Base-by-base conservation (phyloP, 2,113 vertebrate genomes). In the Eulacestoma nigropectus region DNA sequence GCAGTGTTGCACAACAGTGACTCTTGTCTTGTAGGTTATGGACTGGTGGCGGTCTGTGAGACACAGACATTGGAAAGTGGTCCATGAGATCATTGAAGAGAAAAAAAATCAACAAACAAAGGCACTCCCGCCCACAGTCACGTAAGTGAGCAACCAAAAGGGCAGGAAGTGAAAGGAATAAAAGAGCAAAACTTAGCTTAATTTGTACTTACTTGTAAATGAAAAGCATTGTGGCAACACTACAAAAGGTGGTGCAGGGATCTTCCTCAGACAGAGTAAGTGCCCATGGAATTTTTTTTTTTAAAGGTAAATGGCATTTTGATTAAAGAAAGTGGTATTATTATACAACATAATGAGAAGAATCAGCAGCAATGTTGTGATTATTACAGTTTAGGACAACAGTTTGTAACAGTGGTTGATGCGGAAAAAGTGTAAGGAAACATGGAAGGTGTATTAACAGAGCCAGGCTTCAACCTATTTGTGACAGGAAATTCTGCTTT, bases 121-220 rank as follows among this genome's bases (percentile, higher is more conserved):
- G 33, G 2, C 0, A 4, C 4, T 81, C 15, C 29, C 2, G 1
- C 2, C 26, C 10, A 80, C 9, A 17, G 33, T 68, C 35, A 75
- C 0, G 1, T 7, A 89, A 74, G 6, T 2, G 3, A 52, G 23
- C 3, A 77, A 64, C 27, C 4, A 62, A 89, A 62, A 69, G 7
- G 2, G 4, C 29, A 75, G 5, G 4, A 68, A 69, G 20, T 29
- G 30, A 77, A 92, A 26, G 3, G 7, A 80, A 83, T n/a, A 75
- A 32, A 73, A 64, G n/a, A 57, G 12, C 7, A 80, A 76, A 72
- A 4, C 2, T 60, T 44, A 47, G 5, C 18, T 26, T 53, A 57
- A 10, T 30, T 44, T 26, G 7, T 37, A 63, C 22, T n/a, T 46
- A 42, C 18, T 55, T 64, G 8, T 33, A 63, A 87, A 67, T 35